phyloP scores from a whole-genome alignment of 1,140 invertebrate genomes.

The Diabrotica virgifera region DNA sequence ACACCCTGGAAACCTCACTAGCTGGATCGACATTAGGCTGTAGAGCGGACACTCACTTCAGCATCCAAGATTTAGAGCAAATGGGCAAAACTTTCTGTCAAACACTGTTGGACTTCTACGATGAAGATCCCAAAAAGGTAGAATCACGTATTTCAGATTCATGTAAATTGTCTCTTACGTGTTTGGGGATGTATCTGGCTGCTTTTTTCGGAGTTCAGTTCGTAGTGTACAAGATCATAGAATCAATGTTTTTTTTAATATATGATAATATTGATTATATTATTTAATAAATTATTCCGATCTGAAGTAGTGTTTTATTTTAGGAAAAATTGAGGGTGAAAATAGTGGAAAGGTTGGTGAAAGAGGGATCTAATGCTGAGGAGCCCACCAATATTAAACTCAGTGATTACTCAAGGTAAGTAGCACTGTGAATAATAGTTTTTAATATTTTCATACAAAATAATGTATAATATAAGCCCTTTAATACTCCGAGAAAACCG shows the following conservation, averaged over 20 bases:
- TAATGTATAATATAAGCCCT: no score
- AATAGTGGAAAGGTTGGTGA: slow-evolving; percentile 72
- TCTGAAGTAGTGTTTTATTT: slow-evolving; percentile 27
- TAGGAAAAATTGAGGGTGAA: slow-evolving; percentile 74
- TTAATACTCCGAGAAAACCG: no score
- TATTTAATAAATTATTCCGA: slow-evolving; percentile 10
- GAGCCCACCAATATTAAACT: slow-evolving; percentile 81
- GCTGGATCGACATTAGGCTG: slow-evolving; percentile 78
- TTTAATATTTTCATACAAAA: no score
- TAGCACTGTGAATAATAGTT: background rate
- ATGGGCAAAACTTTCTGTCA: slow-evolving; percentile 89
- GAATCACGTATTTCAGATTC: background rate
- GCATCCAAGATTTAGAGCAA: slow-evolving; percentile 73
- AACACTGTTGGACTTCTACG: slow-evolving; percentile 86
- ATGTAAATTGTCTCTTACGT: no score
- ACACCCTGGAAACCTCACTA: slow-evolving; percentile 92
- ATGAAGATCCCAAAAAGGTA: slow-evolving; percentile 83
- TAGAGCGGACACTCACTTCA: slow-evolving; percentile 85
- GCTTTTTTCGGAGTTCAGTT: no score
- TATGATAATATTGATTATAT: background rate
- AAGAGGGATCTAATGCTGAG: slow-evolving; percentile 83
- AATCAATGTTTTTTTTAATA: background rate
- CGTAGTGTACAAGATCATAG: background rate
- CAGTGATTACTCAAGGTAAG: slow-evolving; percentile 81
- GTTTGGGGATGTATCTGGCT: no score